Evolutionary conservation across 2,888 invertebrate genomes (phyloP).

Genomic region (Acanthoscelides obtectus): DNA sequence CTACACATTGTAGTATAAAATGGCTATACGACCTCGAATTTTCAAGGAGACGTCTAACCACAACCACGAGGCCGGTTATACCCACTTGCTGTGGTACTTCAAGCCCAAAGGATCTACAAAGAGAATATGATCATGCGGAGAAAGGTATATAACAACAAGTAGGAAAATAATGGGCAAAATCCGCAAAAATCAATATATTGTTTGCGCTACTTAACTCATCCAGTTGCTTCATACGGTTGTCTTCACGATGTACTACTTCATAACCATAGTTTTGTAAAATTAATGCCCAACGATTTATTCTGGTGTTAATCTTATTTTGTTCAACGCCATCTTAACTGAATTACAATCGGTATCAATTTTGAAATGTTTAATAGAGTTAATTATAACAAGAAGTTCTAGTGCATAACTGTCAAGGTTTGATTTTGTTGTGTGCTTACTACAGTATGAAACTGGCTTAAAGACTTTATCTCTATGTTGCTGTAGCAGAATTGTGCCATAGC

Average conservation of each 20-base stretch:
- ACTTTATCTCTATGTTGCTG: neutral
- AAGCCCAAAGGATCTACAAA: no score
- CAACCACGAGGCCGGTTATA: no score
- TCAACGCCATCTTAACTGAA: conserved; percentile 11
- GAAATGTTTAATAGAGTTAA: conserved; percentile 8
- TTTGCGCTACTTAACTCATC: conserved; percentile 6
- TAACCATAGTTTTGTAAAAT: conserved; percentile 16
- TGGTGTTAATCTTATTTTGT: conserved; percentile 3
- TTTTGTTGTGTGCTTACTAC: neutral
- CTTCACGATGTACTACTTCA: conserved; percentile 4
- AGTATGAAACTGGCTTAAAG: neutral
- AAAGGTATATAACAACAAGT: no score
- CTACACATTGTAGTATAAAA: no score
- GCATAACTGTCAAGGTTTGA: neutral
- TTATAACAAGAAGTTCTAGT: conserved; percentile 3
- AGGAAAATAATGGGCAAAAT: no score
- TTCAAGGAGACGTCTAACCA: no score
- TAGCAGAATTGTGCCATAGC: neutral
- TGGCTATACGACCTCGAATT: no score
- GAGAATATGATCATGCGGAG: no score
- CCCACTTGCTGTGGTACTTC: no score
- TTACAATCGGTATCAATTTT: conserved; percentile 14
- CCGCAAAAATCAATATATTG: no score
- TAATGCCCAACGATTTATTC: conserved; percentile 6
- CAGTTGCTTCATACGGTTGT: conserved; percentile 6